Percentiles rank a stretch among this genome's conserved stretches.
Conservation (phyloP, 2,797 vertebrate genomes). For the Anniella stebbinsi region DNA sequence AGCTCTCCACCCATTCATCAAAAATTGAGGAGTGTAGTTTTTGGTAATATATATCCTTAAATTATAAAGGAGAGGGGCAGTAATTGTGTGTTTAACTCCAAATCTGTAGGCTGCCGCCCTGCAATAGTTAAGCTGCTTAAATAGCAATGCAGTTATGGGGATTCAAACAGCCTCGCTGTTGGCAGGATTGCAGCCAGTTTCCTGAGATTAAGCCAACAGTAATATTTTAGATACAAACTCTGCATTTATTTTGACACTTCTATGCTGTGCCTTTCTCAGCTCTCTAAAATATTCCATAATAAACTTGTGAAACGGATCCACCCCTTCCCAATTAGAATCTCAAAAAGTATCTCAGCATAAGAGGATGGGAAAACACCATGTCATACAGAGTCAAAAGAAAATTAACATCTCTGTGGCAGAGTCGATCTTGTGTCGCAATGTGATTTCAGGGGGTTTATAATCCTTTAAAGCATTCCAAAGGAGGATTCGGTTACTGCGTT, state of each 20-base stretch:
- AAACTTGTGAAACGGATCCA: slow-evolving; percentile 1
- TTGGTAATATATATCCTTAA: not conserved
- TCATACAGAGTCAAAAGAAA: not conserved
- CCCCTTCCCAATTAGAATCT: not conserved
- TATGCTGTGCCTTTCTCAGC: not conserved
- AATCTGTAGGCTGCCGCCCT: not conserved
- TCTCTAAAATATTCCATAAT: slow-evolving; percentile 21
- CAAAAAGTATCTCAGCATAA: not conserved
- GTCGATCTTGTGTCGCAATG: slow-evolving; percentile 33
- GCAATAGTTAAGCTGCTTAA: not conserved
- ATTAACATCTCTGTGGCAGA: slow-evolving; percentile 42
- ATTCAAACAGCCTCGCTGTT: not conserved
- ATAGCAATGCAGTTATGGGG: not conserved
- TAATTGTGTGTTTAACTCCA: not conserved
- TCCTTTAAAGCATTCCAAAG: slow-evolving; percentile 7
- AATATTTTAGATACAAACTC: not conserved
- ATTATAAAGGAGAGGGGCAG: not conserved
- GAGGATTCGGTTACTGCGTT: not conserved
- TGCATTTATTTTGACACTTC: not conserved
- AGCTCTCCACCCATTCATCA: not conserved
- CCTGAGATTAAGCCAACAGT: not conserved
- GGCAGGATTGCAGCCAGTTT: not conserved
- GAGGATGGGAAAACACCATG: not conserved
- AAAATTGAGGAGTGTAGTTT: not conserved
- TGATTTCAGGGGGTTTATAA: slow-evolving; percentile 19